Conservation (phyloP, 1,140 invertebrate genomes). For the Sitodiplosis mosellana region DNA sequence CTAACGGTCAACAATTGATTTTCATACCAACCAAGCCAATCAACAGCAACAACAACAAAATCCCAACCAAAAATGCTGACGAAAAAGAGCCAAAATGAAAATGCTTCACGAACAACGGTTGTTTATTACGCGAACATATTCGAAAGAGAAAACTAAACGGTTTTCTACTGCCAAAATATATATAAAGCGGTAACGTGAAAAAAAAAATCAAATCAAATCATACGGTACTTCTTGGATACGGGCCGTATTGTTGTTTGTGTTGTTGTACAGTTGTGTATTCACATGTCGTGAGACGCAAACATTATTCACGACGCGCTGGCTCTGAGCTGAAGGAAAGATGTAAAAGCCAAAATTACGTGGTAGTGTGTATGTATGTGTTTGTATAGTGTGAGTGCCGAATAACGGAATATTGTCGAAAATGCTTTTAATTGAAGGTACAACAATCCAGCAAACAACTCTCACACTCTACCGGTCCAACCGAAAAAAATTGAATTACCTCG, state of each 20-base stretch:
- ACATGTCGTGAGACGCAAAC: no score
- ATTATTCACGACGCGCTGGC: neutral
- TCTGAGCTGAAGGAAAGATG: no score
- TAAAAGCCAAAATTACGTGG: neutral
- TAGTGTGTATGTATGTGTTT: neutral
- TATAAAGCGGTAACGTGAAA: neutral
- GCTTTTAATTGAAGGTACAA: neutral
- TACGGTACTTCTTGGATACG: neutral
- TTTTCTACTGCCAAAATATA: no score
- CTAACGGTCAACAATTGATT: neutral
- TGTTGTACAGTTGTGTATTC: neutral
- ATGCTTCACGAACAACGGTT: no score
- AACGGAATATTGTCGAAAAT: no score
- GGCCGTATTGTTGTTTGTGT: neutral
- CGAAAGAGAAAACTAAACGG: no score
- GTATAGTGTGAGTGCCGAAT: neutral
- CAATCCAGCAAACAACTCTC: neutral
- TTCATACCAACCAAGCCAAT: neutral
- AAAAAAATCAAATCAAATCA: neutral
- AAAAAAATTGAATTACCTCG: neutral
- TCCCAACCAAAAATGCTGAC: no score
- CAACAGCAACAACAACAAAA: neutral
- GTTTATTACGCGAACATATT: no score
- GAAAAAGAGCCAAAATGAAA: neutral
- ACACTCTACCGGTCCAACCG: neutral